Conservation (phyloP, 2,797 vertebrate genomes). For the Corythornis leucogaster region DNA sequence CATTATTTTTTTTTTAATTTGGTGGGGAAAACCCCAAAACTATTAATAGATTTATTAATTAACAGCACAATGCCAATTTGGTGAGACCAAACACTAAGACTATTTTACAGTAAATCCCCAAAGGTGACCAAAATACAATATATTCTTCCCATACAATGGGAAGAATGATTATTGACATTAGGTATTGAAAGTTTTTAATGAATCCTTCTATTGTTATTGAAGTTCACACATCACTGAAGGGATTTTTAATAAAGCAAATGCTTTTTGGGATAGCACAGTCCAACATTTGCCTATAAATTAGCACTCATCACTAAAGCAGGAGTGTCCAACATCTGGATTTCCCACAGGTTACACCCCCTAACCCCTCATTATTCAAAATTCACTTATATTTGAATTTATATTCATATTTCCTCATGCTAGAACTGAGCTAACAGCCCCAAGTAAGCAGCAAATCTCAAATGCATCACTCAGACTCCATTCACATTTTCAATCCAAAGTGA, state of each 20-base stretch:
- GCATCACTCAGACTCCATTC: neutral
- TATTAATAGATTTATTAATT: neutral
- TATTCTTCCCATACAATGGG: neutral
- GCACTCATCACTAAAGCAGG: neutral
- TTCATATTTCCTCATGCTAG: neutral
- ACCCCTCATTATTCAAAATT: neutral
- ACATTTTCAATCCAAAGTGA: neutral
- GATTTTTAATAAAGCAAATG: neutral
- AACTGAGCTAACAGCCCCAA: neutral
- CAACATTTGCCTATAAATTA: neutral
- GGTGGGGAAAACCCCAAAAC: neutral
- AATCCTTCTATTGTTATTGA: neutral
- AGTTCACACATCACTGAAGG: neutral
- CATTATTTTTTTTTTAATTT: too few relatives aligned
- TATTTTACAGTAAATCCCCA: neutral
- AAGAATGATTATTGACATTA: neutral
- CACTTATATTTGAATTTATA: neutral
- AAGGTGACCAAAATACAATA: neutral
- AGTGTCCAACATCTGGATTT: neutral
- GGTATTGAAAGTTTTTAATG: neutral
- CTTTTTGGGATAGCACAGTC: neutral
- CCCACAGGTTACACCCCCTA: neutral
- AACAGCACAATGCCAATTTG: neutral
- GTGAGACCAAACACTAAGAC: neutral
- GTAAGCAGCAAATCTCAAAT: neutral